Base-by-base conservation (phyloP, 2,113 vertebrate genomes). In the Lota lota region DNA sequence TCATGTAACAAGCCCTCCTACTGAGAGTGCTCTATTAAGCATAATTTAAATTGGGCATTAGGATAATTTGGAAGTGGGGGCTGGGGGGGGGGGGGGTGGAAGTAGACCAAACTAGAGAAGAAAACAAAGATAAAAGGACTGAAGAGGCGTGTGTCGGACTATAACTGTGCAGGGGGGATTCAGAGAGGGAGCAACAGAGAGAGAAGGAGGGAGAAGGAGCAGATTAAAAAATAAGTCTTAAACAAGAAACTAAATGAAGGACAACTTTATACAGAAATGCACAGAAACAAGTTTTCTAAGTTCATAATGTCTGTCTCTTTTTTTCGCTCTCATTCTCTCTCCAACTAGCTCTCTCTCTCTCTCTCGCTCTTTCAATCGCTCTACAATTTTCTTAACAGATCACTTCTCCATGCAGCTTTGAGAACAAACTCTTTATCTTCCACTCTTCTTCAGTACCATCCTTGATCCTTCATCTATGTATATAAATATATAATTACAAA, bases 11-110 rank as follows among this genome's bases (percentile, higher is more conserved):
- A 40, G 61, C 22, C 51, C 67, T 72, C 73, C 76, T 66, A 66
- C 77, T 69, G 65, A 63, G 57, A 76, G 63, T 70, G 73, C 61
- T 72, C 74, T 80, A 80, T 85, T 84, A 88, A 89, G 81, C 79
- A 82, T 81, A 64, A 85, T 82, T 83, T 85, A 78, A 88, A 88
- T 80, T 85, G 70, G 67, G 72, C 67, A 69, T 87, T 86, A 78
- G 76, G 59, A 85, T 84, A 81, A 85, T 87, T 75, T 77, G 79
- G 71, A 74, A 22, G 59, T 22, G 19, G 59, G 59, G 69, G 53
- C 5, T 53, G 7, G 53, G 24, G 36, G 69, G 10, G 36, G 69
- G 10, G n/a, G 24, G 24, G 22, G 53, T 56, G 36, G 61, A 62
- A 47, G 40, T 47, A 14, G 40, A 47, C 8, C 40, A 47, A 47